Conservation (phyloP, 2,113 vertebrate species). For the Otocyon megalotis region DNA sequence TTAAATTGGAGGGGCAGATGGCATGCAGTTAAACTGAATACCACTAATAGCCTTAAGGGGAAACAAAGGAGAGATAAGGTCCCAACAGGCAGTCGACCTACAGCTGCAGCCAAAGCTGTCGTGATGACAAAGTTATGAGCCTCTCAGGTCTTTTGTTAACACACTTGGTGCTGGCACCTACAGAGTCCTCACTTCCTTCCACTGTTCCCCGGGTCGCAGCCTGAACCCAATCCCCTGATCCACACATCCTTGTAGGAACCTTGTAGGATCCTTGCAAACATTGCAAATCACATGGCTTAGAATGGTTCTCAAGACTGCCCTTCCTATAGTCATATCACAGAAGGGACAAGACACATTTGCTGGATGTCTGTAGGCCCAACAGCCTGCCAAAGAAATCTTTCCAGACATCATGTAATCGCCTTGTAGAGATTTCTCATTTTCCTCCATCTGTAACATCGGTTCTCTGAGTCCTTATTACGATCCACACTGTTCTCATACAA, state of each 20-base stretch:
- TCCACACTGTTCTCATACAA: neutral
- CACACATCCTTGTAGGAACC: neutral
- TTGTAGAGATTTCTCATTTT: neutral
- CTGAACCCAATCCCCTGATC: neutral
- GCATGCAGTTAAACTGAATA: neutral
- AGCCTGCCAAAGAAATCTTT: neutral
- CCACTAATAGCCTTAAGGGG: neutral
- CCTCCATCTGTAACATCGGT: neutral
- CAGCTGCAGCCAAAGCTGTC: neutral
- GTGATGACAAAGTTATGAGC: neutral
- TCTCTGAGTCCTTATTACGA: neutral
- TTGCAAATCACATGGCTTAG: neutral
- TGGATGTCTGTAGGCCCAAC: neutral
- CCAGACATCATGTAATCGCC: neutral
- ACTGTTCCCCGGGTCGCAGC: neutral
- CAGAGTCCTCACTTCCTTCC: neutral
- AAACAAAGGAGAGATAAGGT: neutral
- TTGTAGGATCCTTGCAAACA: neutral
- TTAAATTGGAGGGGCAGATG: neutral
- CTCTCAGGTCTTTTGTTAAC: neutral
- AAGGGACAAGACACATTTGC: neutral
- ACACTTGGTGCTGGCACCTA: neutral
- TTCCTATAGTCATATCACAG: neutral
- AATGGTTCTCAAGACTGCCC: neutral
- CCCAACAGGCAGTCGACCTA: neutral